Evolutionary conservation across 2,888 invertebrate genomes (phyloP).

Genomic region (Conomelus anceps): DNA sequence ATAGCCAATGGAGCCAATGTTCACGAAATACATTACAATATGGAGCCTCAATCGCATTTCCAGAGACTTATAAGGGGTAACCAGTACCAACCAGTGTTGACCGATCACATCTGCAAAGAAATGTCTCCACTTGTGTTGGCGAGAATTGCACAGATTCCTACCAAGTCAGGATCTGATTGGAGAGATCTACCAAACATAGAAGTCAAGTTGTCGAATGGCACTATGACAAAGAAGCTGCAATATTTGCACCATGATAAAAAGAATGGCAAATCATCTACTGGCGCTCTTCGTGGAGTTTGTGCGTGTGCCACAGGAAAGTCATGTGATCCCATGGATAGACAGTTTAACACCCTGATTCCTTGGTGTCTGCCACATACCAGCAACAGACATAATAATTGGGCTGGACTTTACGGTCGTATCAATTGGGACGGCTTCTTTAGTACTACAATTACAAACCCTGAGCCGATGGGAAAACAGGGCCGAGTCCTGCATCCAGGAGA

Average conservation of each 20-base stretch:
- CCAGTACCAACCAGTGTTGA: constrained; percentile 50
- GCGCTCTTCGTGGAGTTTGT: constrained; percentile 65
- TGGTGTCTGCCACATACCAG: constrained; percentile 86
- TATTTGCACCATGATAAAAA: constrained; percentile 51
- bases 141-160: constrained; percentile 67
- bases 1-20: constrained; percentile 64
- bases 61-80: constrained; percentile 48
- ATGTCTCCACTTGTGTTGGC: constrained; percentile 74
- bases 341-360: constrained; percentile 76
- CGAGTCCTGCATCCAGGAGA: constrained; percentile 76
- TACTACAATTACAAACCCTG: constrained; percentile 78
- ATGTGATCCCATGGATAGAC: constrained; percentile 65
- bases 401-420: constrained; percentile 72
- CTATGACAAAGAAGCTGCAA: constrained; percentile 52
- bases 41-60: constrained; percentile 65
- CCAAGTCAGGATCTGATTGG: constrained; percentile 74
- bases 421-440: constrained; percentile 81
- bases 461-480: constrained; percentile 87
- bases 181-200: constrained; percentile 74
- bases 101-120: constrained; percentile 77
- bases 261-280: constrained; percentile 46
- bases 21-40: constrained; percentile 63
- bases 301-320: constrained; percentile 57
- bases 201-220: constrained; percentile 63
- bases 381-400: constrained; percentile 80